Evolutionary conservation across 2,113 vertebrate genomes (phyloP), one percentile per base, ranked within the genome.

Genomic region (Raja brachyura): DNA sequence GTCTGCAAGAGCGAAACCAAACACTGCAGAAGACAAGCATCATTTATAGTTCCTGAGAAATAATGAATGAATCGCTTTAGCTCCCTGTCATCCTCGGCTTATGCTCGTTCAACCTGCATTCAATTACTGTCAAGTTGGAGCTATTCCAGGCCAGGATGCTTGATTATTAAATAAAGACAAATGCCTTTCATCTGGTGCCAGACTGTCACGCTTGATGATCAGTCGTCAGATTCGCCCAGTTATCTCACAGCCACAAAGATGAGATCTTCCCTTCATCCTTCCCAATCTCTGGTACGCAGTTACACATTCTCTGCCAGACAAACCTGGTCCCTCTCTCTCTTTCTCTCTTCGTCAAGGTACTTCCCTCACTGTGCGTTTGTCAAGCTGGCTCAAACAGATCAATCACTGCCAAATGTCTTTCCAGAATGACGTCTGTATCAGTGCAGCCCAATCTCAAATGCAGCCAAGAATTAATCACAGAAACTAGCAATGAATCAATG

Each of bases 161-260:
- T n/a, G 81, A 86, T 86, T n/a, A 54, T 85, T 85, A 85, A 86
- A 86, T 86, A 86, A 86, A 61, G 56, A 86, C 56, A 86, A 63
- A 61, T 8, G 25, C 28, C 56, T 86, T 85, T 61, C 81, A 86
- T 86, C 56, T n/a, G 56, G 28, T 86, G 83, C 54, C 83, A 88
- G n/a, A 18, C 59, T 16, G 28, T 63, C 59, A 63, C 20, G 31
- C 28, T 13, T 66, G 28, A 88, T 31, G 5, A 61, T 61, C 56
- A n/a, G 81, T 31, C 14, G 14, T 31, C 28, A 88, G n/a, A 88
- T 63, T 14, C 20, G 63, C 59, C 13, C 28, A 63, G 59, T 9
- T 88, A 31, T 31, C 59, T 7, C 28, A 56, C 31, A 6, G 25
- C 61, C 83, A 66, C 59, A 88, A 88, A 63, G 83, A 31, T 4